Conservation (phyloP, 2,888 invertebrate genomes). For the Coecobrya sp. region DNA sequence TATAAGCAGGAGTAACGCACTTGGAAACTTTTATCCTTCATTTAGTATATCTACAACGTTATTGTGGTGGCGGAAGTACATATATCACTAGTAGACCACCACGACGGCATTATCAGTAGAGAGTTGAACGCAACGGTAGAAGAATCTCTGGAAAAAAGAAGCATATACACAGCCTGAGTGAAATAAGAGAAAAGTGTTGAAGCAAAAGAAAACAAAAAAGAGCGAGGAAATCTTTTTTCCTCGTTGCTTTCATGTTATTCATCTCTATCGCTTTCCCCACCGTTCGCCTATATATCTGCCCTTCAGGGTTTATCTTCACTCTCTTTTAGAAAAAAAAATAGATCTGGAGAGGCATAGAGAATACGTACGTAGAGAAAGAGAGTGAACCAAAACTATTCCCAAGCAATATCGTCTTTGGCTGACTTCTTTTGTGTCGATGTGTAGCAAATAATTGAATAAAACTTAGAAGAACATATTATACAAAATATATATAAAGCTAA, state of each 20-base stretch:
- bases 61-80: conserved; percentile 29
- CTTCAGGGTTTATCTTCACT: conserved; percentile 66
- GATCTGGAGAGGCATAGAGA: not conserved
- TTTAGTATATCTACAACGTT: not conserved
- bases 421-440: conserved; percentile 55
- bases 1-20: conserved; percentile 31
- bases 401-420: conserved; percentile 41
- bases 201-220: conserved; percentile 58
- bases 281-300: conserved; percentile 23
- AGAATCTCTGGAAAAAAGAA: not conserved
- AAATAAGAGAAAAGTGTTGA: conserved; percentile 60
- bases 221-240: conserved; percentile 63
- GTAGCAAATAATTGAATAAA: conserved; percentile 81
- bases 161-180: not conserved
- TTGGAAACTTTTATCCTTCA: conserved; percentile 28
- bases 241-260: conserved; percentile 53
- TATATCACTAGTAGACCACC: not conserved
- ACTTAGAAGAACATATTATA: conserved; percentile 20
- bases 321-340: conserved; percentile 7
- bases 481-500: not conserved
- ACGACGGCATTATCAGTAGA: not conserved
- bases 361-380: not conserved
- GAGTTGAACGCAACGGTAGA: not conserved
- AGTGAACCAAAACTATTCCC: conserved; percentile 42
- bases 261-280: conserved; percentile 58